A percentile compares a stretch with the other conserved stretches of the same genome.
phyloP scores from a whole-genome alignment of 2,797 vertebrate genomes.

The Periparus ater region DNA sequence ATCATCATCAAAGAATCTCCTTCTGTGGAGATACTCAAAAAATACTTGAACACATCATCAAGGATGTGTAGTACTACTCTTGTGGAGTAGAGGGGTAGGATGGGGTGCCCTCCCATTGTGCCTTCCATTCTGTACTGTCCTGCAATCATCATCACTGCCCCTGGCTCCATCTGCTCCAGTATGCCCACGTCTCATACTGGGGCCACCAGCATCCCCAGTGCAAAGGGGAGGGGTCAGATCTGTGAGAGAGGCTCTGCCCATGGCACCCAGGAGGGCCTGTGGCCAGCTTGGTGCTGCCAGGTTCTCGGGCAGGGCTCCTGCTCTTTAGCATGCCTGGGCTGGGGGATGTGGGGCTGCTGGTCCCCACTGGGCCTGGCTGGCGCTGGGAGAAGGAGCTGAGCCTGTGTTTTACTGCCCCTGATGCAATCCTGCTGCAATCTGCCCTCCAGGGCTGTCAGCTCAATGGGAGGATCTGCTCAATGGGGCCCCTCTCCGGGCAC shows the following conservation, averaged over 20 bases:
- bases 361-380: fast-evolving
- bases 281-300: neutral
- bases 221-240: neutral
- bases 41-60: neutral
- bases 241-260: neutral
- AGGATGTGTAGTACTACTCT: neutral
- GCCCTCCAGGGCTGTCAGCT: neutral
- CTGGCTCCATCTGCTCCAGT: neutral
- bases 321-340: fast-evolving
- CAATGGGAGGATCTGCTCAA: neutral
- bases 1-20: neutral
- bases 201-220: neutral
- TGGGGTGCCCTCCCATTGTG: neutral
- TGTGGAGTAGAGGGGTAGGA: neutral
- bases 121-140: neutral
- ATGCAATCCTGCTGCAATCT: neutral
- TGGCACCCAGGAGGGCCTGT: fast-evolving
- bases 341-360: neutral
- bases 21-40: neutral
- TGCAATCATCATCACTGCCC: neutral
- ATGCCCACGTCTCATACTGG: neutral
- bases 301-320: neutral
- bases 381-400: neutral
- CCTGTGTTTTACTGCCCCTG: slow-evolving; percentile 1
- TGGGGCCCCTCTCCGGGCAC: neutral